Evolutionary conservation across 2,888 invertebrate genomes (phyloP), one percentile per base, ranked within the genome.

Genomic region (Trisateles emortualis): DNA sequence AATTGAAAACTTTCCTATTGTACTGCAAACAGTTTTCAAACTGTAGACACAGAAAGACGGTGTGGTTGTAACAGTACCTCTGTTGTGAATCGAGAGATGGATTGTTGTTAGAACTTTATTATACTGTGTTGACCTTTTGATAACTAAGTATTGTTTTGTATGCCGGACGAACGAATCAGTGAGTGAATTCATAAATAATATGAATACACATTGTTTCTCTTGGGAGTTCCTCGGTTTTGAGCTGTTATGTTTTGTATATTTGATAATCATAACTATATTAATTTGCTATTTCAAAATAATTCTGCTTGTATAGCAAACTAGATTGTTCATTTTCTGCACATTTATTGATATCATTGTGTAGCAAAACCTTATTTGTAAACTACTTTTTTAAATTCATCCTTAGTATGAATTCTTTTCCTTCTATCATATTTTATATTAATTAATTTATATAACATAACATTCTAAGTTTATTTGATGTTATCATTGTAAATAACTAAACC

Each of bases 1-100:
- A 90, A 90, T 90, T 87, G 87, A 89, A 79, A 89, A 84, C 81
- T 88, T 86, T 89, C 87, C 83, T 89, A 87, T 82, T 78, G 79
- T 83, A 83, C 76, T 80, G 76, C 76, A 55, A 72, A 62, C 76
- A 80, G 83, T 81, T 87, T 82, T 79, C 78, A 59, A 78, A 78
- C 81, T 84, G 77, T 81, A 80, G 80, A 84, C 82, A 79, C 78
- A 75, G 80, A 74, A 76, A 78, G 56, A 64, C 52, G 50, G 60
- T 59, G 59, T 52, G 55, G 55, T 64, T 70, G 61, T 67, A 70
- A 65, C 65, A 66, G 33, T 48, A 30, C 10, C 16, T 59, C 57
- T 58, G 57, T 64, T 61, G 60, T 59, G 42, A 56, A 58, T 64
- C 56, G 55, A 60, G 59, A 67, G 59, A 61, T 56, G 59, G 52